Evolutionary conservation across 2,888 invertebrate species (phyloP), one percentile per base, ranked within the genome.

Genomic region (Oxyteleia sp.): DNA sequence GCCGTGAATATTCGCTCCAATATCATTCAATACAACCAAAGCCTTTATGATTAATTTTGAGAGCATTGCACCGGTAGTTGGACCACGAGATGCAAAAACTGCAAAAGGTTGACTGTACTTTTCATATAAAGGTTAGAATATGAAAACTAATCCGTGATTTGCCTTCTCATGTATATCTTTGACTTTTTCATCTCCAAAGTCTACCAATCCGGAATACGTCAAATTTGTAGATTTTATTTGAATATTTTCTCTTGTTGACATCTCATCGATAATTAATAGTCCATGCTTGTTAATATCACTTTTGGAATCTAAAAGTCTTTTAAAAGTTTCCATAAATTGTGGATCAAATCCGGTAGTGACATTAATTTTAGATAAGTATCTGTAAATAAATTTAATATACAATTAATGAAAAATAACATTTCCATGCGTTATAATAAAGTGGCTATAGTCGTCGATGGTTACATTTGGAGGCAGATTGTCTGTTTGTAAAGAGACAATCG

Each of bases 281-380:
- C 74, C 76, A 18, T 85, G 71, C 20, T 59, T 59, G 7, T 84
- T 15, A 8, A 32, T 20, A 29, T 84, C 69, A 16, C 32, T 26
- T 57, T 45, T 79, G 5, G 69, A 18, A 13, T 26, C 16, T 5
- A 87, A 41, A 26, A 41, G 41, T 16, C 59, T 71, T 57, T 69
- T 64, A 11, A 87, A 66, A n/a, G 82, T 41, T 15, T 86, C 72
- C 11, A 87, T 82, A 45, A 87, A 87, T 61, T 63, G 43, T n/a
- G 72, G 59, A 43, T 86, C 84, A 55, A 85, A 87, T 1, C 82
- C 85, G 51, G 85, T 86, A 11, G 47, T 55, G 4, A 26, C 26
- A 5, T 26, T 26, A 26, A 26, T 26, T 26, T 38, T 79, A 26
- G 26, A 26, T 26, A 26, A 26, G 26, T 26, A 26, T 26, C 26